Evolutionary conservation across 2,888 invertebrate genomes (phyloP).

Genomic region (Coelopa pilipes): DNA sequence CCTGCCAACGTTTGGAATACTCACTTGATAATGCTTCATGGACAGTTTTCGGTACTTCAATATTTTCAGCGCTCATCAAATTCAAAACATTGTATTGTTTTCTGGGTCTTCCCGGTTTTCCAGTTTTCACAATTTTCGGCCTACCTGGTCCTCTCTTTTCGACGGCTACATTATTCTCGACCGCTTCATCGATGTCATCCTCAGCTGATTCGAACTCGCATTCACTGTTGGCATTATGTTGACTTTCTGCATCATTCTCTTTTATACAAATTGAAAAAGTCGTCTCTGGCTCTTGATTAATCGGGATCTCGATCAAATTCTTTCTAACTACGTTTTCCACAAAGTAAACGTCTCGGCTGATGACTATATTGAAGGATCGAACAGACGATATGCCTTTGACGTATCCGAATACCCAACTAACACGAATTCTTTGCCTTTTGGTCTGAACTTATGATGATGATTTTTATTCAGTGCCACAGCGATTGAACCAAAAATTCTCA

Average conservation of each 20-base stretch:
- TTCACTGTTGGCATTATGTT: too few relatives aligned
- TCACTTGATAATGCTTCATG: neutral
- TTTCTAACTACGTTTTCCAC: too few relatives aligned
- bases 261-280: too few relatives aligned
- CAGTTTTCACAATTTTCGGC: neutral
- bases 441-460: neutral
- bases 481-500: slow-evolving; percentile 39
- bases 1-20: neutral
- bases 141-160: neutral
- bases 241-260: too few relatives aligned
- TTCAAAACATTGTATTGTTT: neutral
- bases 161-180: neutral
- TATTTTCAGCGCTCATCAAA: neutral
- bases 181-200: neutral
- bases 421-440: slow-evolving; percentile 4
- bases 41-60: neutral
- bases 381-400: slow-evolving; percentile 6
- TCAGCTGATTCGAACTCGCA: too few relatives aligned
- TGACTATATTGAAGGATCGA: neutral
- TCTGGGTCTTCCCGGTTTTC: neutral
- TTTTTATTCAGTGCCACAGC: neutral
- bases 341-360: too few relatives aligned
- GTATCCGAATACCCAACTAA: slow-evolving; percentile 7
- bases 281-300: too few relatives aligned
- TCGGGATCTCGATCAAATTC: too few relatives aligned